phyloP scores from a whole-genome alignment of 37 sponge, comb jelly and placozoan genomes.

The Eunapius fragilis region DNA sequence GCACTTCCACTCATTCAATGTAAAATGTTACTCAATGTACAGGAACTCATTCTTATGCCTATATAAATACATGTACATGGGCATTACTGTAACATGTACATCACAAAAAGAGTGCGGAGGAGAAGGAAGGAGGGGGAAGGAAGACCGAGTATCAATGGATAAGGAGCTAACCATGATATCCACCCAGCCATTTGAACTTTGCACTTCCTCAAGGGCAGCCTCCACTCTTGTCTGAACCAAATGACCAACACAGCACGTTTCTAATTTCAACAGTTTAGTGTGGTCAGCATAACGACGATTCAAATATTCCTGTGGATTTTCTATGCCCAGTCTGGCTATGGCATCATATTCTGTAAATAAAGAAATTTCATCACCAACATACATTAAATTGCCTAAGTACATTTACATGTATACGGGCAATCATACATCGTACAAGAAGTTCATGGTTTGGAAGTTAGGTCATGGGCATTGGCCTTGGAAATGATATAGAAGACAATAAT shows the following conservation, averaged over 20 bases:
- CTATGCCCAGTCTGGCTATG: constrained; percentile 68
- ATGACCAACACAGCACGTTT: constrained; percentile 51
- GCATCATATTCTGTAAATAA: constrained; percentile 77
- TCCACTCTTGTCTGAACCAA: constrained; percentile 43
- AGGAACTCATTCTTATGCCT: too few species aligned
- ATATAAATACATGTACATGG: background rate
- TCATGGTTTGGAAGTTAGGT: too few species aligned
- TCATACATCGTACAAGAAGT: too few species aligned
- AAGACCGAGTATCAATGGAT: too few species aligned
- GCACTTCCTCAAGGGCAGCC: constrained; percentile 70
- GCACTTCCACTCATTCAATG: constrained; percentile 7
- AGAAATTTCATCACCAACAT: too few species aligned
- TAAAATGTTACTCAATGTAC: too few species aligned
- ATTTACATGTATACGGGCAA: background rate
- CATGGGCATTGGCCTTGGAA: too few species aligned
- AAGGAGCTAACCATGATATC: constrained; percentile 67
- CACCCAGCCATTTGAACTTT: constrained; percentile 46
- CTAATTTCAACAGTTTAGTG: constrained; percentile 20
- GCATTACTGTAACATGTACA: background rate
- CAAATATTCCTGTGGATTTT: constrained; percentile 58
- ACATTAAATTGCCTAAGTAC: too few species aligned
- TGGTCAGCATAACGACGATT: constrained; percentile 29
- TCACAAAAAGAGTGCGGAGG: too few species aligned
- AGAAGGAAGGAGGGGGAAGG: too few species aligned
- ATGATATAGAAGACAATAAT: too few species aligned